Conservation (phyloP, 2,888 invertebrate species). For the Limulus polyphemus region DNA sequence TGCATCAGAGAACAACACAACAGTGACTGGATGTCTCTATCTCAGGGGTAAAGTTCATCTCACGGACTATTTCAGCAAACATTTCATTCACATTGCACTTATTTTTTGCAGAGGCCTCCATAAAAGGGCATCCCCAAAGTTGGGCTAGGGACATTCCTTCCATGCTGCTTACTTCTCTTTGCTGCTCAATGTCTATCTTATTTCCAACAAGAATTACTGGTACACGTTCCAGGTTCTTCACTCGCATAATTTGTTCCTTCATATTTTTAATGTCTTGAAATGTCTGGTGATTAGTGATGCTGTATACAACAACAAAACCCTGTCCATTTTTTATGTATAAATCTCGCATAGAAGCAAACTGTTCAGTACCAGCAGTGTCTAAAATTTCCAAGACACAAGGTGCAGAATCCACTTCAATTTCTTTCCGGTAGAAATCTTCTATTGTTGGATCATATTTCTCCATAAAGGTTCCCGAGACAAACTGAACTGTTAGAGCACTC, state of each 20-base stretch:
- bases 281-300: slow-evolving; percentile 97
- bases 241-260: slow-evolving; percentile 93
- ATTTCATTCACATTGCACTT: slow-evolving; percentile 98
- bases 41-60: slow-evolving; percentile 90
- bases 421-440: slow-evolving; percentile 99
- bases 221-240: slow-evolving; percentile 80
- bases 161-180: slow-evolving; percentile 82
- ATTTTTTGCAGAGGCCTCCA: slow-evolving; percentile 95
- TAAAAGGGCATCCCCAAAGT: slow-evolving; percentile 46
- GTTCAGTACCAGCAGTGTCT: slow-evolving; percentile 97
- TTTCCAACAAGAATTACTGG: slow-evolving; percentile 97
- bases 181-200: slow-evolving; percentile 89
- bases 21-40: slow-evolving; percentile 22
- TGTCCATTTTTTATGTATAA: slow-evolving; percentile 99
- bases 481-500: slow-evolving; percentile 98
- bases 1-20: slow-evolving; percentile 7
- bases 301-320: slow-evolving; percentile 94
- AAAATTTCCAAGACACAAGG: slow-evolving; percentile 98
- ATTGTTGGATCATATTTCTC: slow-evolving; percentile 99
- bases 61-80: slow-evolving; percentile 98
- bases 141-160: slow-evolving; percentile 86
- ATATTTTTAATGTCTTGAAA: slow-evolving; percentile 93
- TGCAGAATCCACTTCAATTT: slow-evolving; percentile 97
- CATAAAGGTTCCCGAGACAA: slow-evolving; percentile 99
- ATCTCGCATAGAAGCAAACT: slow-evolving; percentile 99